A percentile compares a stretch with the other conserved stretches of the same genome.
Conservation (phyloP, 2,888 invertebrate species). For the Itoplectis maculator region DNA sequence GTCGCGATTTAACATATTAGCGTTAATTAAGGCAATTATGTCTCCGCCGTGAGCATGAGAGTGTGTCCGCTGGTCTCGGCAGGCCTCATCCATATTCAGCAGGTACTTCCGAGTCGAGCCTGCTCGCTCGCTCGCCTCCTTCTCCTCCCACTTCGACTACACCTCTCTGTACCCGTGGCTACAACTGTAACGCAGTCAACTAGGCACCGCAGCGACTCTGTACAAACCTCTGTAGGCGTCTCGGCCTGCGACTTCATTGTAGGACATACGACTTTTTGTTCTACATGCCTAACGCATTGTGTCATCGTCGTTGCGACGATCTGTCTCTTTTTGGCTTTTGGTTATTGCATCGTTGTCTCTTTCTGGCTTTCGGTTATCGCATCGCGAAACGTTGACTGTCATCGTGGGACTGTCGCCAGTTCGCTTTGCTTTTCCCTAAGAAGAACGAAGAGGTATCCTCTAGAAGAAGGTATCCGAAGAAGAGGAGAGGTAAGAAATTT, state of each 20-base stretch:
- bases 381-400: constrained; percentile 70
- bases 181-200: constrained; percentile 2
- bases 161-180: constrained; percentile 17
- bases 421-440: constrained; percentile 66
- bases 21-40: constrained; percentile 85
- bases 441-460: constrained; percentile 76
- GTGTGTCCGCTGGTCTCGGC: constrained; percentile 81
- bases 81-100: constrained; percentile 84
- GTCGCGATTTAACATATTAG: constrained; percentile 85
- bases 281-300: not conserved
- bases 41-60: constrained; percentile 84
- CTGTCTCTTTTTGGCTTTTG: constrained; percentile 2
- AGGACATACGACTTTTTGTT: too few relatives aligned
- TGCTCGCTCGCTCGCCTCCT: constrained; percentile 12
- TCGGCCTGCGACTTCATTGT: too few relatives aligned
- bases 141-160: too few relatives aligned
- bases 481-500: too few relatives aligned
- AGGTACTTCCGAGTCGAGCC: constrained; percentile 66
- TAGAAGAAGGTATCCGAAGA: too few relatives aligned
- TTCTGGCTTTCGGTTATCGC: constrained; percentile 36
- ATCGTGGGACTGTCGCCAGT: constrained; percentile 79
- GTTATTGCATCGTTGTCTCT: constrained; percentile 54
- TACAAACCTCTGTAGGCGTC: not conserved
- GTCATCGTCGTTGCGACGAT: too few relatives aligned
- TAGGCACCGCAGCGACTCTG: constrained; percentile 27